A percentile compares a stretch with the other conserved stretches of the same genome.
Evolutionary conservation across 2,113 vertebrate species (phyloP).

Genomic region (Anarrhichthys ocellatus): DNA sequence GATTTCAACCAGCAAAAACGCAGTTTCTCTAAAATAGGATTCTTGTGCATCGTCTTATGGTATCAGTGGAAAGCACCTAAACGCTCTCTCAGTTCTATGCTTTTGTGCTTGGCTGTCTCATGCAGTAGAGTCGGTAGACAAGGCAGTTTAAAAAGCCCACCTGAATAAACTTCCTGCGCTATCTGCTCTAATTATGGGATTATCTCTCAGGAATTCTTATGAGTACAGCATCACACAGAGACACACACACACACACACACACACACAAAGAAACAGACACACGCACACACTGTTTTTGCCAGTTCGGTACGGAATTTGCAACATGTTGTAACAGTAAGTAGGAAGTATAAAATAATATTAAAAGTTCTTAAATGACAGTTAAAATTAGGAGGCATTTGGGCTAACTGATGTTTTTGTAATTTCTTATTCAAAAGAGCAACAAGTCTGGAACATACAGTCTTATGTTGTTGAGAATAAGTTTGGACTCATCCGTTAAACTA

Average conservation of each 20-base stretch:
- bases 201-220: conserved; percentile 75
- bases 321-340: conserved; percentile 26
- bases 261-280: conserved; percentile 4
- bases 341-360: background rate
- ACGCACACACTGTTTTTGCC: conserved; percentile 13
- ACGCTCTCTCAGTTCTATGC: conserved; percentile 20
- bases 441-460: conserved; percentile 2
- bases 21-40: conserved; percentile 17
- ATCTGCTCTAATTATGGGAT: conserved; percentile 80
- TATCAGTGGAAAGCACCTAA: conserved; percentile 54
- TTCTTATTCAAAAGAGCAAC: conserved; percentile 1
- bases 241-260: conserved; percentile 41
- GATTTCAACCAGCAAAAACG: background rate
- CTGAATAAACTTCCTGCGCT: conserved; percentile 79
- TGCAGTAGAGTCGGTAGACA: conserved; percentile 63
- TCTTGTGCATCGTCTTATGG: conserved; percentile 5
- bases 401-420: background rate
- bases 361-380: background rate
- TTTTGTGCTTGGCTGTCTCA: conserved; percentile 59
- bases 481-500: conserved; percentile 40
- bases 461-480: conserved; percentile 25
- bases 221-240: conserved; percentile 42
- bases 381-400: background rate
- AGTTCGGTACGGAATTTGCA: conserved; percentile 41
- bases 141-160: conserved; percentile 66